These are phyloP conservation scores for Phyllostomus hastatus DNA, from an alignment of 2,113 vertebrate species.

Conservation along the genomic window DNA sequence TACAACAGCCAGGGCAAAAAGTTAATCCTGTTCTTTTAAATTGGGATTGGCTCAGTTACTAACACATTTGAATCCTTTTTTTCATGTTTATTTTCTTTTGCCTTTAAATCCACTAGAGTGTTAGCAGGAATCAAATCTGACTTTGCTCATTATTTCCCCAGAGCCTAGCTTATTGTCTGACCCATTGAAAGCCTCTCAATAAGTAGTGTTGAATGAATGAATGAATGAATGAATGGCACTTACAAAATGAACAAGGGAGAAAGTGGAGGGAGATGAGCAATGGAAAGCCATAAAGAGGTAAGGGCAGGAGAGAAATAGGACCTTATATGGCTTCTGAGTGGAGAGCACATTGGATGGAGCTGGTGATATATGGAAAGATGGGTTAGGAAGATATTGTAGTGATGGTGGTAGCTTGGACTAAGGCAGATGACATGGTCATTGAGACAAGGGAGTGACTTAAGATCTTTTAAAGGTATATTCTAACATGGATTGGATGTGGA, in stretches of 20 bases:
- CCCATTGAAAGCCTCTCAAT: background rate
- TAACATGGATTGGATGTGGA: background rate
- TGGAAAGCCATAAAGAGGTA: background rate
- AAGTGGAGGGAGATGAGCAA: background rate
- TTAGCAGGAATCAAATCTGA: background rate
- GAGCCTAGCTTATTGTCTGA: background rate
- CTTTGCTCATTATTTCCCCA: conserved; percentile 7
- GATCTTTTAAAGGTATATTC: background rate
- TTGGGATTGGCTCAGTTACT: background rate
- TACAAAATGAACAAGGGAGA: background rate
- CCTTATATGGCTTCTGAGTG: background rate
- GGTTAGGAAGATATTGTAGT: background rate
- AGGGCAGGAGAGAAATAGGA: background rate
- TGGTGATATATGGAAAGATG: background rate
- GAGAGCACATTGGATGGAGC: background rate
- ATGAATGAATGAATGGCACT: background rate
- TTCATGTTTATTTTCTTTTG: background rate
- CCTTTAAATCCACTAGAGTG: background rate
- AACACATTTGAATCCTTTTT: background rate
- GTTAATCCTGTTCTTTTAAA: conserved; percentile 5
- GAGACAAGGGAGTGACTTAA: background rate
- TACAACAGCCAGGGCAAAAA: background rate
- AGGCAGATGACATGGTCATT: background rate
- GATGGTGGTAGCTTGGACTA: background rate
- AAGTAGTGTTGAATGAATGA: background rate